Base-by-base conservation (phyloP, 2,113 vertebrate genomes). In the Crotalus tigris region DNA sequence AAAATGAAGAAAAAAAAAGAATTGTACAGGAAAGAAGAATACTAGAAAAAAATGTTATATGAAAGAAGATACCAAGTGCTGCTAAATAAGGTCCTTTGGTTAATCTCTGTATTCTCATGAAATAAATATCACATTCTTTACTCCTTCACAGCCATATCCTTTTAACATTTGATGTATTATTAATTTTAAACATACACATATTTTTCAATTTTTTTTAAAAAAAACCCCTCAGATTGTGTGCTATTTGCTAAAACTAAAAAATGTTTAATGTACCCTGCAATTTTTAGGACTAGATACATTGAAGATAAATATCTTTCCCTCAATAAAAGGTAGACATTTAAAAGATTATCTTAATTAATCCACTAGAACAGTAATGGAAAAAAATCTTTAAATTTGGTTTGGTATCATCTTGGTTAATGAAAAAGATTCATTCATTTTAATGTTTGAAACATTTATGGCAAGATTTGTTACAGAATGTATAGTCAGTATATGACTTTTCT, bases 121-220 rank as follows among this genome's bases (percentile, higher is more conserved):
- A 97, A 95, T 93, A 94, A 94, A 8, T 57, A 58, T n/a, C 5
- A 33, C 90, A 13, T 92, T 92, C 91, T 93, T 92, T 23, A 87
- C 90, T 88, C 88, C 91, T 94, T 94, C 90, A 33, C 57, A 21
- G 95, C 95, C 94, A 61, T 94, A 96, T 96, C 91, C 92, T 97
- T 97, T 97, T 97, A 97, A 97, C 97, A 96, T 98, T 96, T 98
- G 98, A 98, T 98, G 97, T 98, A 98, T 98, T 98, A 98, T 98
- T 98, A 97, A 98, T 98, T 91, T 95, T 96, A 95, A 98, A 98
- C 96, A 97, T 97, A 97, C 97, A 97, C 93, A 97, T 97, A 96
- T 95, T 97, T 96, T 92, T 97, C 98, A 98, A 98, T 97, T 97
- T 39, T n/a, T n/a, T n/a, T n/a, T n/a, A 39, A 97, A 1, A 98